Evolutionary conservation across 2,888 invertebrate species (phyloP), one percentile per base, ranked within the genome.

Genomic region (Craniophora ligustri): DNA sequence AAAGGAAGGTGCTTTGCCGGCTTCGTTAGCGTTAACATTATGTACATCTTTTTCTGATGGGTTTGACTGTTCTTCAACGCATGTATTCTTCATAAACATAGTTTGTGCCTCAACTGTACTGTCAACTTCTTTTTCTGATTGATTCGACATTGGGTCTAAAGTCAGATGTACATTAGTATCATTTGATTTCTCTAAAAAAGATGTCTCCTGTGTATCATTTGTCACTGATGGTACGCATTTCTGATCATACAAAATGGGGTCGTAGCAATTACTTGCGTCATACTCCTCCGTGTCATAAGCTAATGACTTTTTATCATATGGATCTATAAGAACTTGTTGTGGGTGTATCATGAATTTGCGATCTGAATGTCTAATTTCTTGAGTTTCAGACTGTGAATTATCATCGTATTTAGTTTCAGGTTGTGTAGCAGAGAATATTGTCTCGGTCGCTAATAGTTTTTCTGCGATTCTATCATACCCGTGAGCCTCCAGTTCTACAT

Each of bases 261-360:
- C 34, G 4, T 13, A 18, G n/a, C 3, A 26, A 11, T 13, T 38
- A 10, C 31, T 32, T 18, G 38, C 32, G 4, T 61, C 47, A n/a
- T 54, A 38, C 19, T 67, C 61, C 6, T 54, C 45, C 0, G 39
- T 41, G 10, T 68, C 63, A 26, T 30, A 30, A 32, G 35, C 41
- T 30, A 72, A 41, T 8, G 56, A 45, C 8, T 39, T 66, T 44
- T 75, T 72, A 34, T 60, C 65, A 10, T 68, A 60, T 10, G 73
- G 67, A 35, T 72, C 65, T 38, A 67, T 67, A 8, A 65, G 53
- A 10, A 49, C 40, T 30, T 48, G 41, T 23, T 59, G 31, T 7
- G 48, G 36, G 39, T 65, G 32, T 32, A 32, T 32, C 10, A 5
- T 1, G 5, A 10, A 26, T 26, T 26, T 26, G 10, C n/a, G n/a